phyloP scores from a whole-genome alignment of 2,888 invertebrate species.

The Andrena flavipes region DNA sequence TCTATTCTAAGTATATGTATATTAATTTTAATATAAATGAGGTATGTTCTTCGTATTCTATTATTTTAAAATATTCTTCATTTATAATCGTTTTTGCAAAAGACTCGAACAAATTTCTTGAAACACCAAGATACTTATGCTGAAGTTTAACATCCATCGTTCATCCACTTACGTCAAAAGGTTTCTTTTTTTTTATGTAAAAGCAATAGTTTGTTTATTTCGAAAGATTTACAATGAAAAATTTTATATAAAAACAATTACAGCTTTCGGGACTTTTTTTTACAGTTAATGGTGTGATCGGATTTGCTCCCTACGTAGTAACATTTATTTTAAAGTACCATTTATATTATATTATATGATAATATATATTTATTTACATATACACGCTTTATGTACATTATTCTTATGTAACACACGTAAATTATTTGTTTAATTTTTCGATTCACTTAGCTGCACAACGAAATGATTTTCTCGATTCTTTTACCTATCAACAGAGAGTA shows the following conservation, averaged over 20 bases:
- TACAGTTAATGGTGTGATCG: constrained; percentile 26
- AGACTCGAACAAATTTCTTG: not conserved
- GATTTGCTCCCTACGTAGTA: constrained; percentile 31
- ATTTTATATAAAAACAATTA: constrained; percentile 57
- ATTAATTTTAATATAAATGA: constrained; percentile 13
- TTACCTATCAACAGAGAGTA: not conserved
- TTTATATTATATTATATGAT: constrained; percentile 36
- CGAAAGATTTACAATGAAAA: constrained; percentile 48
- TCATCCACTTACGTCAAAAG: constrained; percentile 2
- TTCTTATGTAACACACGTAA: constrained; percentile 36
- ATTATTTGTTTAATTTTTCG: constrained; percentile 27
- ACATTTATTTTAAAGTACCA: constrained; percentile 45
- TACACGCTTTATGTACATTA: constrained; percentile 54
- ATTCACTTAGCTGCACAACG: constrained; percentile 15
- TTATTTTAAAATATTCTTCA: not conserved
- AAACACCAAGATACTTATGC: not conserved
- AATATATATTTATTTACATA: constrained; percentile 54
- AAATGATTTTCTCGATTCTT: constrained; percentile 12
- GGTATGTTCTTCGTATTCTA: not conserved
- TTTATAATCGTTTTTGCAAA: not conserved
- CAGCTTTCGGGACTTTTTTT: constrained; percentile 37
- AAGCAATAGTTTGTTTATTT: constrained; percentile 43
- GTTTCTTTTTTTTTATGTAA: constrained; percentile 12
- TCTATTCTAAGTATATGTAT: not conserved
- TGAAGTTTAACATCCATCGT: not conserved